Evolutionary conservation across 2,797 vertebrate species (phyloP).

Genomic region (Rhinatrema bivittatum): DNA sequence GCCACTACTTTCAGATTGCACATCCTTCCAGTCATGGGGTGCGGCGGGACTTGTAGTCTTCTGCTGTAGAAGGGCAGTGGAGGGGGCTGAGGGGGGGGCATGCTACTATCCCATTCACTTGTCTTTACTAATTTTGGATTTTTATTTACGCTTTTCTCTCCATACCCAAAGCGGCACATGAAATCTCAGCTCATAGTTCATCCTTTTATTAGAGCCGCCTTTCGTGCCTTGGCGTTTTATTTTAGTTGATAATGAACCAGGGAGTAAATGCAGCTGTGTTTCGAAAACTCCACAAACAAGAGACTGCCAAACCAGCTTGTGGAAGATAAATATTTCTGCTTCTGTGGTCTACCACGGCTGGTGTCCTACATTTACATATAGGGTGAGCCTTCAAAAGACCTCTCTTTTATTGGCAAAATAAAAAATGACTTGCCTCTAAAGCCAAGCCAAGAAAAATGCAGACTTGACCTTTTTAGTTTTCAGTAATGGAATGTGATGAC

Average conservation of each 20-base stretch:
- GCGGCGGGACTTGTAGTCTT: too few species aligned
- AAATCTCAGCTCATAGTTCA: conserved; percentile 18
- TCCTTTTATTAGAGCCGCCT: conserved; percentile 17
- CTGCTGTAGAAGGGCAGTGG: too few species aligned
- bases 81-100: too few species aligned
- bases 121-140: too few species aligned
- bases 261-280: conserved; percentile 42
- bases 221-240: conserved; percentile 17
- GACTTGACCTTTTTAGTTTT: conserved; percentile 46
- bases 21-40: too few species aligned
- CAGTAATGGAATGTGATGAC: conserved; percentile 50
- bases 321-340: conserved; percentile 49
- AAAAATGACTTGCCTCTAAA: conserved; percentile 45
- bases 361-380: conserved; percentile 50
- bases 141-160: too few species aligned
- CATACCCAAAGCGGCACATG: conserved; percentile 24
- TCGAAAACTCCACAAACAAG: conserved; percentile 24
- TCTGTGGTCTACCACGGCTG: conserved; percentile 49
- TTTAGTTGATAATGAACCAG: conserved; percentile 31
- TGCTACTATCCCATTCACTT: too few species aligned
- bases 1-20: too few species aligned
- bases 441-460: conserved; percentile 49
- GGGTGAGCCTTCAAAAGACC: conserved; percentile 42
- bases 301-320: conserved; percentile 44
- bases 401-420: conserved; percentile 45